These are phyloP conservation scores for Oenanthe oenanthe DNA, from an alignment of 2,113 vertebrate species.

Conservation along the genomic window DNA sequence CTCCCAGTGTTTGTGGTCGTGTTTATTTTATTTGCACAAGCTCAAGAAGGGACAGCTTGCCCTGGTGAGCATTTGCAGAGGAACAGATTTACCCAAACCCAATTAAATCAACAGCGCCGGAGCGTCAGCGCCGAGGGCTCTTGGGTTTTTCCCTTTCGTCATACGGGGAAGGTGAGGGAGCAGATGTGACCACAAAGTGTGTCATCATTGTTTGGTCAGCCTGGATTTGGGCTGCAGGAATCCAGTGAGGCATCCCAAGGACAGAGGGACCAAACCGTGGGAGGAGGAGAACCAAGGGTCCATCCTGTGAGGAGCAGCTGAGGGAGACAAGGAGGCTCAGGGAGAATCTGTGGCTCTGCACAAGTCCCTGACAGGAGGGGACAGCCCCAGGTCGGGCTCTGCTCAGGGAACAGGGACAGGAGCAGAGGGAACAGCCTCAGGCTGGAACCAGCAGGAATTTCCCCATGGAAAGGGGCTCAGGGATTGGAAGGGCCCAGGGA, in stretches of 20 bases:
- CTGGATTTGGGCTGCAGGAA: background rate
- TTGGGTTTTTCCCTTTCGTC: background rate
- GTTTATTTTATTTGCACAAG: background rate
- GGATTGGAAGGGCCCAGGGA: too few species aligned
- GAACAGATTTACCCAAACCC: background rate
- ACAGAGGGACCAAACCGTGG: background rate
- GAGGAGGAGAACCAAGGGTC: background rate
- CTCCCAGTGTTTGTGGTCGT: fast-evolving
- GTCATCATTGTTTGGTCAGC: background rate
- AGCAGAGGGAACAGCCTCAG: background rate
- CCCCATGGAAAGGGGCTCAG: background rate
- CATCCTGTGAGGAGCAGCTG: background rate
- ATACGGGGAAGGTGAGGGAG: background rate
- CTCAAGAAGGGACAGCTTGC: background rate
- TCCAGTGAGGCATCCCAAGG: background rate
- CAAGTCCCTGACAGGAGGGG: background rate
- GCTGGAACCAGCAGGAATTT: background rate
- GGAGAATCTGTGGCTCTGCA: fast-evolving
- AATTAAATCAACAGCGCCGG: background rate
- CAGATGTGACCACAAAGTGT: background rate
- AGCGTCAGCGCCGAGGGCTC: background rate
- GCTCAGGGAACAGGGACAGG: background rate
- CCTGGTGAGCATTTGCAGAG: fast-evolving
- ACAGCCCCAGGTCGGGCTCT: background rate
- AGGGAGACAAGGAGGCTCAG: background rate